Evolutionary conservation across 2,113 vertebrate species (phyloP).

Genomic region (Oryzias woworae): DNA sequence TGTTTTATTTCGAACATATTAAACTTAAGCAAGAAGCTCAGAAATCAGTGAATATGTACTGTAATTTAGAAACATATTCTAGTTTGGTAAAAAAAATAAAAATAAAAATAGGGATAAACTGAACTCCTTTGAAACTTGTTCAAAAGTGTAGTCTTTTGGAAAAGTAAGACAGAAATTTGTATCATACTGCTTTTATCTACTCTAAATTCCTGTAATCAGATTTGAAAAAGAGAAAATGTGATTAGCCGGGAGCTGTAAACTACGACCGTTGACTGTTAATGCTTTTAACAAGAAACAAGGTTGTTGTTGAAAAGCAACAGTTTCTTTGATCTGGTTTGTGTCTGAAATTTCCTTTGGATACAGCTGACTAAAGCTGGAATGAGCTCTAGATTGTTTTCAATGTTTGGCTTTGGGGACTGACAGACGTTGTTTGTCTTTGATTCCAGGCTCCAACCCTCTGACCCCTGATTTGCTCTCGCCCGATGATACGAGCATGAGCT

Average conservation of each 20-base stretch:
- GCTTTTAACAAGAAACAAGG: background rate
- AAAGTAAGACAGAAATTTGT: background rate
- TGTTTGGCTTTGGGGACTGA: background rate
- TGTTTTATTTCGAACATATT: too few species aligned
- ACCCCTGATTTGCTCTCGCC: conserved; percentile 93
- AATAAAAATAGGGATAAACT: background rate
- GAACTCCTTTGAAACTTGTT: background rate
- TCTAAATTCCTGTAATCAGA: background rate
- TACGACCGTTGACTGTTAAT: background rate
- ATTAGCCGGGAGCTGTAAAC: background rate
- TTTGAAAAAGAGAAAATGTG: background rate
- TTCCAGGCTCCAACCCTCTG: conserved; percentile 86
- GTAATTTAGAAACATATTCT: background rate
- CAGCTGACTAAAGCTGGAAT: background rate
- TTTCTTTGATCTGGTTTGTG: background rate
- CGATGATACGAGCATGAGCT: conserved; percentile 90
- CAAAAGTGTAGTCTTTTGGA: background rate
- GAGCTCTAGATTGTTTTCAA: background rate
- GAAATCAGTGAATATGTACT: too few species aligned
- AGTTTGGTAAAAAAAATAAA: background rate
- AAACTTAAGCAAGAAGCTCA: too few species aligned
- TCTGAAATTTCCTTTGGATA: background rate
- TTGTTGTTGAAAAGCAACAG: background rate
- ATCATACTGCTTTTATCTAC: background rate
- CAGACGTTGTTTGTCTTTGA: conserved; percentile 21